Evolutionary conservation across 30 jellyfish, hydroid and myxozoan genomes (phyloP).

Genomic region (Morbakka virulenta): DNA sequence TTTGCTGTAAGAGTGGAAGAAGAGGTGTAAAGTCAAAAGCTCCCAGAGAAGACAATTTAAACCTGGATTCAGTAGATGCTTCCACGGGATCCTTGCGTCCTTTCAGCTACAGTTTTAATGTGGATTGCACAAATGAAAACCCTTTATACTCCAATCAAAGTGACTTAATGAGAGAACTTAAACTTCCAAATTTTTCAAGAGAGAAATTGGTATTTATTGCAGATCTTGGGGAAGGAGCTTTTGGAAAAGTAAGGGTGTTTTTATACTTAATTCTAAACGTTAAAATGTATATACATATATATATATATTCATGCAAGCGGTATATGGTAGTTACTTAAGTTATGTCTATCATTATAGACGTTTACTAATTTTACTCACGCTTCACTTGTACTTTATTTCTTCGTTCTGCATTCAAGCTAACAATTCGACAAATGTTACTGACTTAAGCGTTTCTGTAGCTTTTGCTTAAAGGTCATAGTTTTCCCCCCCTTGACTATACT

Average conservation of each 20-base stretch:
- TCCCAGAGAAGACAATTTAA: background rate
- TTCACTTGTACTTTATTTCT: no score
- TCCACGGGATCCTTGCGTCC: conserved; percentile 4
- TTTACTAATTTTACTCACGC: no score
- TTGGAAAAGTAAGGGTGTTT: conserved; percentile 58
- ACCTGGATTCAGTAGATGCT: conserved; percentile 20
- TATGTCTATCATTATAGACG: no score
- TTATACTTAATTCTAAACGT: no score
- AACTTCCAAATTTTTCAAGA: conserved; percentile 13
- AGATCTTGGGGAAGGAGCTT: conserved; percentile 86
- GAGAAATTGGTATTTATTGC: conserved; percentile 42
- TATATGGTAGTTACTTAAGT: no score
- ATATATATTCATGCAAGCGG: no score
- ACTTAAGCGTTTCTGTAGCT: no score
- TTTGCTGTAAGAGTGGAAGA: background rate
- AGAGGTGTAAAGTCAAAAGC: background rate
- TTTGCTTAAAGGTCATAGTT: no score
- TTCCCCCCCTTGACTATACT: no score
- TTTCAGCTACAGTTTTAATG: conserved; percentile 14
- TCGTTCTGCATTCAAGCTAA: no score
- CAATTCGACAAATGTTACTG: no score
- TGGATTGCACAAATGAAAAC: conserved; percentile 1
- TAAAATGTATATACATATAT: no score
- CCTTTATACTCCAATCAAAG: conserved; percentile 31
- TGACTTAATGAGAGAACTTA: conserved; percentile 5